phyloP scores from a whole-genome alignment of 2,113 vertebrate species.

The Stomatorhinus ivindoensis region DNA sequence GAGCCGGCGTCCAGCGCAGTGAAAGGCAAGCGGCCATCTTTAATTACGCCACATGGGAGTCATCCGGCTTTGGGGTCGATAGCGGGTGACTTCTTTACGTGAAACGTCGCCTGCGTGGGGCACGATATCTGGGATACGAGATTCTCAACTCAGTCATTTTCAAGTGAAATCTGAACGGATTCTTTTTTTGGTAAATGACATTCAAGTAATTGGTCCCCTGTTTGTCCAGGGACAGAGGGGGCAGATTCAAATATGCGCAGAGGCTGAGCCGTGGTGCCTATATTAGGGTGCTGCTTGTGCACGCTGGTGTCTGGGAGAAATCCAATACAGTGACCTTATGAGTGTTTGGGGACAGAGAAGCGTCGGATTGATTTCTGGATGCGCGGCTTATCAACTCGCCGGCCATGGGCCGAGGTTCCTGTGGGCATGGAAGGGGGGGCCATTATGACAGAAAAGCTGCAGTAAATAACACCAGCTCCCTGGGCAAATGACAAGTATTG shows the following conservation, averaged over 20 bases:
- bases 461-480: slow-evolving; percentile 15
- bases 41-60: not conserved
- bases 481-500: not conserved
- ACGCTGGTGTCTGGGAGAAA: slow-evolving; percentile 14
- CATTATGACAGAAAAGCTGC: slow-evolving; percentile 8
- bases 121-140: not conserved
- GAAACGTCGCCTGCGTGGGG: not conserved
- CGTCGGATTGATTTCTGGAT: slow-evolving; percentile 16
- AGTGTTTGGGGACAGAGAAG: slow-evolving; percentile 8
- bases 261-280: not conserved
- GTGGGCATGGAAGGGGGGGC: not conserved
- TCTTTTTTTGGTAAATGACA: slow-evolving; percentile 18
- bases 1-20: not conserved
- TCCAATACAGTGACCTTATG: slow-evolving; percentile 28
- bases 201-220: slow-evolving; percentile 25
- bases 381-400: not conserved
- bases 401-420: not conserved
- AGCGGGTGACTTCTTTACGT: not conserved
- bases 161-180: not conserved
- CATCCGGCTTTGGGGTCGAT: not conserved
- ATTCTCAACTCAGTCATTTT: not conserved
- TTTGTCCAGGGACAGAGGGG: not conserved
- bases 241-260: not conserved
- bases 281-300: not conserved
- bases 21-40: not conserved